phyloP scores from a whole-genome alignment of 2,113 vertebrate species.

The Pagrus major region DNA sequence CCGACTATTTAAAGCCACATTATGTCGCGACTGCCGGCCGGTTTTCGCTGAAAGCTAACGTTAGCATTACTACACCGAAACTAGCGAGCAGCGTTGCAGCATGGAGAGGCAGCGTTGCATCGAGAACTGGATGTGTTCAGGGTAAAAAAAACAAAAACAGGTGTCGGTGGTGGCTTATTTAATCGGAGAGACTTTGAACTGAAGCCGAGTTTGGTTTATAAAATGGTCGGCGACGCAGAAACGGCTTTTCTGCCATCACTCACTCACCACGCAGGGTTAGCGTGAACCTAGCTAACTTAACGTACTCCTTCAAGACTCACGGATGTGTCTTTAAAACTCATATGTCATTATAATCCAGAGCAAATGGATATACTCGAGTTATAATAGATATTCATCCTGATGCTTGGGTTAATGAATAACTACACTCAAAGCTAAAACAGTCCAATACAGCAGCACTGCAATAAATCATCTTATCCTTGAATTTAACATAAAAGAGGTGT shows the following conservation, averaged over 20 bases:
- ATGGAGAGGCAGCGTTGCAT: not conserved
- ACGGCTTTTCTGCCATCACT: not conserved
- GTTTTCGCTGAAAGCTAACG: not conserved
- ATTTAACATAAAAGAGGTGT: not conserved
- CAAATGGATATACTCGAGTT: not conserved
- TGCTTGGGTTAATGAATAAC: not conserved
- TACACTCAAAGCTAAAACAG: not conserved
- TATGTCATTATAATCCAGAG: no score
- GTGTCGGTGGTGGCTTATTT: not conserved
- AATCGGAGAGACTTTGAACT: not conserved
- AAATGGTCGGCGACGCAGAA: no score
- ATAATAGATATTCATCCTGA: no score
- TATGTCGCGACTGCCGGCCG: not conserved
- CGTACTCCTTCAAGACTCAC: not conserved
- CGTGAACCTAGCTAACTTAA: not conserved
- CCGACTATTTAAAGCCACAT: not conserved
- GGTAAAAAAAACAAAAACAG: not conserved
- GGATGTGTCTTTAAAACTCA: no score
- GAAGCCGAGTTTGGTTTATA: not conserved
- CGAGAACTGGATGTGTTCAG: not conserved
- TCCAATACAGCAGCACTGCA: not conserved
- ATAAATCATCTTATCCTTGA: not conserved
- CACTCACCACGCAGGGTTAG: not conserved
- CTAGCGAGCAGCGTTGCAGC: constrained; percentile 26
- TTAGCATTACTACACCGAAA: constrained; percentile 28